Evolutionary conservation across 2,113 vertebrate species (phyloP).

Genomic region (Solea solea): DNA sequence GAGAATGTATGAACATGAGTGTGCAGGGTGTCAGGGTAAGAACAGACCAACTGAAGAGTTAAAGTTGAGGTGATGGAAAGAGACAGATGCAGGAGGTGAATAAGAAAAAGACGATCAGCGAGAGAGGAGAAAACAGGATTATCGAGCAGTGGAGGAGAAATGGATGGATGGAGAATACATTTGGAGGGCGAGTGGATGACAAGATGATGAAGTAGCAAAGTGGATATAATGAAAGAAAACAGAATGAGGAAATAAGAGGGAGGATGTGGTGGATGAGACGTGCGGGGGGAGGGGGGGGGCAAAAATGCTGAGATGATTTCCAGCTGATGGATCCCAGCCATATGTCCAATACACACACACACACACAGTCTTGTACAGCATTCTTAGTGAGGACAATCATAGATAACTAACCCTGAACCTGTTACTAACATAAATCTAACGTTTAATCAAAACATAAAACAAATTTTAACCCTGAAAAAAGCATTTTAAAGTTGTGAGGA

Average conservation of each 20-base stretch:
- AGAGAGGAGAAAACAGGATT: constrained; percentile 17
- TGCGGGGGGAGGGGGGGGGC: too few relatives aligned
- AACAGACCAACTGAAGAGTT: neutral
- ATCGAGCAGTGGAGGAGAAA: constrained; percentile 23
- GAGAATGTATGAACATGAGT: neutral
- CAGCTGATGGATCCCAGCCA: constrained; percentile 57
- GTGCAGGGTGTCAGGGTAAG: neutral
- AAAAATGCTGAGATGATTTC: constrained; percentile 44
- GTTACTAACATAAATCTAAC: too few relatives aligned
- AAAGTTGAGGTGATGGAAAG: constrained; percentile 3
- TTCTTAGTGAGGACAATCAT: too few relatives aligned
- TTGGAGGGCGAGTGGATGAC: constrained; percentile 5
- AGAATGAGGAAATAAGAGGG: constrained; percentile 34
- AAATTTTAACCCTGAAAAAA: too few relatives aligned
- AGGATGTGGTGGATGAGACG: constrained; percentile 32
- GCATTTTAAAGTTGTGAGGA: too few relatives aligned
- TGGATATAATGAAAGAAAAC: constrained; percentile 40
- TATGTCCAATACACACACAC: constrained; percentile 34
- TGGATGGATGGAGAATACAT: constrained; percentile 15
- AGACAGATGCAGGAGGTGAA: constrained; percentile 5
- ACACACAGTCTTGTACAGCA: neutral
- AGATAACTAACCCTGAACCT: too few relatives aligned
- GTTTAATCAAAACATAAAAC: too few relatives aligned
- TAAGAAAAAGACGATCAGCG: constrained; percentile 2
- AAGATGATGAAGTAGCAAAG: constrained; percentile 46